Evolutionary conservation across 2,888 invertebrate genomes (phyloP).

Genomic region (Rhogogaster chlorosoma): DNA sequence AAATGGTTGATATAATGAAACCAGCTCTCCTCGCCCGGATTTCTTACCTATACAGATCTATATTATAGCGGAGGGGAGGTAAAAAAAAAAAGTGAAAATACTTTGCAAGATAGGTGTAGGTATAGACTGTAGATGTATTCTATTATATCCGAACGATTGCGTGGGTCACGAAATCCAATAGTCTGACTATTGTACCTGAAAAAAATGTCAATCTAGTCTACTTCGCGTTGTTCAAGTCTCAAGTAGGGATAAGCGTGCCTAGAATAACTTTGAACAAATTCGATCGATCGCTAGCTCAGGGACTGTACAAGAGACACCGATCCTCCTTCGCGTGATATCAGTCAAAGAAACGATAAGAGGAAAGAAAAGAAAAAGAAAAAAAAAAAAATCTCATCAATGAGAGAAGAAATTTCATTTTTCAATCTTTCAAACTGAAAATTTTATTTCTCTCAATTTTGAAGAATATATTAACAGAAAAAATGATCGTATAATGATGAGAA

Average conservation of each 20-base stretch:
- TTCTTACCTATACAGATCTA: not conserved
- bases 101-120: not conserved
- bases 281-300: not conserved
- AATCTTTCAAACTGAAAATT: not conserved
- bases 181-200: not conserved
- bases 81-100: not conserved
- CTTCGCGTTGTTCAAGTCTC: not conserved
- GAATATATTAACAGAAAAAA: not conserved
- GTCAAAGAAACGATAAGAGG: not conserved
- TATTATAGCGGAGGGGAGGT: not conserved
- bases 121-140: not conserved
- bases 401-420: not conserved
- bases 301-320: not conserved
- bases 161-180: not conserved
- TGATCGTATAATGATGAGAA: not conserved
- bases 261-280: constrained; percentile 11
- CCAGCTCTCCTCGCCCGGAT: not conserved
- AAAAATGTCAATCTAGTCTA: constrained; percentile 11
- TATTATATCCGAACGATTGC: constrained; percentile 1
- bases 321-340: not conserved
- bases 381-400: not conserved
- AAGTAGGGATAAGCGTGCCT: constrained; percentile 10
- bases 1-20: not conserved
- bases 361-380: not conserved
- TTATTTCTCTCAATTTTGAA: not conserved